Conservation (phyloP, 2,888 invertebrate species). For the Eilema depressum region DNA sequence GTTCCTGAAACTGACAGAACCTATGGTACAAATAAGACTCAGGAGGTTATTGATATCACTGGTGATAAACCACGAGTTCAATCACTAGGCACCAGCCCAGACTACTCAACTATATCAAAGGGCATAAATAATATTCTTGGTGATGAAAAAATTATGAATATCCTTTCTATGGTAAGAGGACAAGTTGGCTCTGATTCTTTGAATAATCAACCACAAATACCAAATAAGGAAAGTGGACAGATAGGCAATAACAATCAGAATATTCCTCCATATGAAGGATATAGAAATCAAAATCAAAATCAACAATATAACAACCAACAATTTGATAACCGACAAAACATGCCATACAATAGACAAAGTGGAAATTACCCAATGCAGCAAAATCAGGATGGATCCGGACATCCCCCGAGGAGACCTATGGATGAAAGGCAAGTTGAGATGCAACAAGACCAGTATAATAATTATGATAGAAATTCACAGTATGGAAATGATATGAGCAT, state of each 20-base stretch:
- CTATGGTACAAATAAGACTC: constrained; percentile 38
- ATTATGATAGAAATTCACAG: constrained; percentile 59
- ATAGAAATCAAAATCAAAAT: constrained; percentile 59
- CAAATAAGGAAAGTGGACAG: constrained; percentile 24
- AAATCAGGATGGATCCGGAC: constrained; percentile 47
- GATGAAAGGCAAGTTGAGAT: constrained; percentile 48
- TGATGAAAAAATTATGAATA: constrained; percentile 88
- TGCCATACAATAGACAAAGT: constrained; percentile 54
- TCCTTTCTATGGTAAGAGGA: constrained; percentile 81
- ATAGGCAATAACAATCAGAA: constrained; percentile 38
- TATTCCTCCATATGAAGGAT: constrained; percentile 47
- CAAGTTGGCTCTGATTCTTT: constrained; percentile 31
- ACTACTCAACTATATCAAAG: constrained; percentile 88
- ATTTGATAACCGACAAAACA: constrained; percentile 57
- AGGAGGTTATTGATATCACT: constrained; percentile 74
- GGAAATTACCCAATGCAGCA: constrained; percentile 49
- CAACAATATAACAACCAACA: constrained; percentile 53
- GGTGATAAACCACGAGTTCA: constrained; percentile 45
- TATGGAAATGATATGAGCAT: constrained; percentile 40
- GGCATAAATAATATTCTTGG: constrained; percentile 88
- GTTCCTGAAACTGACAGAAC: constrained; percentile 80
- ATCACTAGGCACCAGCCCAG: constrained; percentile 62
- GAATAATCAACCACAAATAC: constrained; percentile 37
- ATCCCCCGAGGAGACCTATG: constrained; percentile 6
- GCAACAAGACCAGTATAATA: constrained; percentile 55